Conservation (phyloP, 2,113 vertebrate species). For the Harpagus bidentatus region DNA sequence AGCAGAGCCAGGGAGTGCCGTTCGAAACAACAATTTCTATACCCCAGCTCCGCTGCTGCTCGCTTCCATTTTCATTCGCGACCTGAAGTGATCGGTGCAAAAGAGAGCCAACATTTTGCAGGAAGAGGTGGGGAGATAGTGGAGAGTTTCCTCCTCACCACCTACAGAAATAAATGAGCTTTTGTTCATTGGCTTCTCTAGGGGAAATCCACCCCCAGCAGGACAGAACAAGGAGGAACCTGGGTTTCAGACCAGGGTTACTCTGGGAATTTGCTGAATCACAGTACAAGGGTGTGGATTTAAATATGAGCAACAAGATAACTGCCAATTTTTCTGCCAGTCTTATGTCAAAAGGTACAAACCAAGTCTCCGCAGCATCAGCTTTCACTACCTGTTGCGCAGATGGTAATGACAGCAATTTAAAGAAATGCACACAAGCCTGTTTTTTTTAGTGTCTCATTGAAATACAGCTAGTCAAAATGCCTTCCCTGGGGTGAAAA, state of each 20-base stretch:
- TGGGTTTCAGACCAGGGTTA: not conserved
- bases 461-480: not conserved
- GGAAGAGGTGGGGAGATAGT: constrained; percentile 1
- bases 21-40: not conserved
- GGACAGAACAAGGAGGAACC: constrained; percentile 24
- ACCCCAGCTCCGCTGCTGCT: not conserved
- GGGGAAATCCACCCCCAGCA: constrained; percentile 13
- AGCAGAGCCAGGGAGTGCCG: not conserved
- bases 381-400: not conserved
- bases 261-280: constrained; percentile 46
- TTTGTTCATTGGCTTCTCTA: constrained; percentile 31
- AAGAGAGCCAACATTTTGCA: not conserved
- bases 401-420: not conserved
- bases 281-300: constrained; percentile 11
- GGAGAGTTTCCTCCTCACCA: not conserved
- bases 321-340: not conserved
- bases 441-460: not conserved
- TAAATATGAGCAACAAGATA: not conserved
- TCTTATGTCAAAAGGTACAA: not conserved
- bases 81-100: not conserved
- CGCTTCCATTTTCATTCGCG: not conserved
- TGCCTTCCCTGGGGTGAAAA: not conserved
- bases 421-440: not conserved
- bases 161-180: constrained; percentile 8
- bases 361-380: not conserved